Percentiles rank a stretch among this genome's conserved stretches.
Conservation (phyloP, 1,140 invertebrate species). For the Drosophila ironensis region DNA sequence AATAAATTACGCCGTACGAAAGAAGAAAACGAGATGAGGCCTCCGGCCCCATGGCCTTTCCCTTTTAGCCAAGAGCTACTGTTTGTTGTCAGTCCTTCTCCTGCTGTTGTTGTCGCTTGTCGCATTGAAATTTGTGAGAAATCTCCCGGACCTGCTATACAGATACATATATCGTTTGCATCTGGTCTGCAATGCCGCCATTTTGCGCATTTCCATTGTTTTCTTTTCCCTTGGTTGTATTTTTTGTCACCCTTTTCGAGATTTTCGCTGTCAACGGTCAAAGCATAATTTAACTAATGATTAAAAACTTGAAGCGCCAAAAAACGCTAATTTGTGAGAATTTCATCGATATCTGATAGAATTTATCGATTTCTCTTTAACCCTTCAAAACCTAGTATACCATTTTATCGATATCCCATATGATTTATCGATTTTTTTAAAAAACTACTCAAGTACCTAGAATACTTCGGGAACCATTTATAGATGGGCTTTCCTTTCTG, state of each 20-base stretch:
- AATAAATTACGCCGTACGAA: constrained; percentile 75
- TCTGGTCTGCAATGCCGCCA: constrained; percentile 70
- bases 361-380: no score
- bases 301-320: no score
- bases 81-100: constrained; percentile 10
- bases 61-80: constrained; percentile 29
- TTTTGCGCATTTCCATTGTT: constrained; percentile 57
- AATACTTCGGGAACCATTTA: no score
- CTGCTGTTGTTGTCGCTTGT: constrained; percentile 34
- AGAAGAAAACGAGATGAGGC: constrained; percentile 25
- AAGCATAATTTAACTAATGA: constrained; percentile 77
- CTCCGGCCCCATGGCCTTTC: constrained; percentile 42
- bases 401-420: no score
- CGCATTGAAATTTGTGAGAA: constrained; percentile 79
- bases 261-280: constrained; percentile 68
- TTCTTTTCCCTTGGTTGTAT: background rate
- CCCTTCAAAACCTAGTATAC: no score
- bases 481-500: background rate
- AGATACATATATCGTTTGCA: constrained; percentile 68
- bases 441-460: no score
- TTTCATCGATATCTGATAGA: no score
- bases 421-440: no score
- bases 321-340: no score
- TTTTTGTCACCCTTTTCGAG: constrained; percentile 36
- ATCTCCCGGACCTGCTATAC: constrained; percentile 51